Evolutionary conservation across 1,140 invertebrate genomes (phyloP).

Genomic region (Zaprionus lachaisei): DNA sequence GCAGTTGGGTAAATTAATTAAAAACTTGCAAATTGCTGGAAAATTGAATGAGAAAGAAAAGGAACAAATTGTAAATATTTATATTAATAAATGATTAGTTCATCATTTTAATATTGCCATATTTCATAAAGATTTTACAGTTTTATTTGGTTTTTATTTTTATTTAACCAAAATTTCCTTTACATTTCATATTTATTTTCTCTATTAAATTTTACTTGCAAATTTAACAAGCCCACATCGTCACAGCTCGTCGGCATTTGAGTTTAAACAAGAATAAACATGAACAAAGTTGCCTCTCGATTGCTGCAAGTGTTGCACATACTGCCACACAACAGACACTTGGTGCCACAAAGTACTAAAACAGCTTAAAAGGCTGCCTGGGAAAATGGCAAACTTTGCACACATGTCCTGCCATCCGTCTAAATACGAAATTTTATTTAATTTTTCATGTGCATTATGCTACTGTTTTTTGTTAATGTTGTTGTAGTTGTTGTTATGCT

Average conservation of each 20-base stretch:
- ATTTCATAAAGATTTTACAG: neutral
- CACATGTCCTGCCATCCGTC: conserved; percentile 36
- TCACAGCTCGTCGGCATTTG: neutral
- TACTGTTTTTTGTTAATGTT: neutral
- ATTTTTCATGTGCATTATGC: conserved; percentile 31
- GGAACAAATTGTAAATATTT: neutral
- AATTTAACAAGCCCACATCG: too few relatives aligned
- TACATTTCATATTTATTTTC: neutral
- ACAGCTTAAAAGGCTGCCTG: conserved; percentile 41
- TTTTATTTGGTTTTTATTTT: neutral
- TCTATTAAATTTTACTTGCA: neutral
- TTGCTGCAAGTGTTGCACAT: neutral
- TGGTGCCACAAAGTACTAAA: neutral
- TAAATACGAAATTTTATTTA: conserved; percentile 40
- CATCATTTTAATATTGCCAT: neutral
- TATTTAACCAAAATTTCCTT: neutral
- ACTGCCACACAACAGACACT: neutral
- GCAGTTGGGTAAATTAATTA: neutral
- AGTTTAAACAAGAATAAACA: conserved; percentile 1
- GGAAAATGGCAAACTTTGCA: conserved; percentile 32
- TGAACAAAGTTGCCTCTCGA: neutral
- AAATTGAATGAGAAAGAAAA: neutral
- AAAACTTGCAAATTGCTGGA: neutral
- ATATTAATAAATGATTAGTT: neutral
- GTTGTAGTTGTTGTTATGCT: neutral